A percentile compares a stretch with the other conserved stretches of the same genome.
Conservation (phyloP, 2,113 vertebrate species). For the Rattus norvegicus region GRCr8 NC_086032.1:21997501-21998000, state of each 20-base stretch:
- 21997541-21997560: conserved; percentile 75
- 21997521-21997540: conserved; percentile 70
- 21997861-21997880: background rate
- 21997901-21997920: conserved; percentile 34
- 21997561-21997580: background rate
- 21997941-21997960: conserved; percentile 28
- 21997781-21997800: background rate
- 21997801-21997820: background rate
- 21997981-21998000: background rate
- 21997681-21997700: background rate
- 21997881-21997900: conserved; percentile 33
- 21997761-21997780: background rate
- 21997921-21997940: background rate
- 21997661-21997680: background rate
- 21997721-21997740: background rate
- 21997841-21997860: background rate
- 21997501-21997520: conserved; percentile 64
- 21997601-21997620: background rate
- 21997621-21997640: background rate
- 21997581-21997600: background rate
- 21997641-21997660: background rate
- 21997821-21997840: background rate
- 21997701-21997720: background rate
- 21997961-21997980: background rate
- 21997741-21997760: background rate